phyloP scores from a whole-genome alignment of 2,113 vertebrate genomes.

The Mandrillus leucophaeus region DNA sequence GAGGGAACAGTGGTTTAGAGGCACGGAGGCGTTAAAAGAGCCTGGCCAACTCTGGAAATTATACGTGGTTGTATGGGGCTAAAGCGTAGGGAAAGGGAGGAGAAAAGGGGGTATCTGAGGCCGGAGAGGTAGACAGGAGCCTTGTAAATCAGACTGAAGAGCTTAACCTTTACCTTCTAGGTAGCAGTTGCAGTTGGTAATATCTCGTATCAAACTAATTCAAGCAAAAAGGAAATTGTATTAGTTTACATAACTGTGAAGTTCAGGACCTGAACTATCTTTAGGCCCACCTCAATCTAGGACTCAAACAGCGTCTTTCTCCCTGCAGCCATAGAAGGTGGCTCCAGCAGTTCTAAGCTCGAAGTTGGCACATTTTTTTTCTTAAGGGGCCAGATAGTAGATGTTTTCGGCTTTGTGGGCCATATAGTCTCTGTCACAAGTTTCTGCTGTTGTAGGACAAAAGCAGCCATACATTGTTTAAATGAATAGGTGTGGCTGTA shows the following conservation, averaged over 20 bases:
- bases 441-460: not conserved
- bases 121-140: not conserved
- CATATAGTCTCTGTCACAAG: not conserved
- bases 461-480: not conserved
- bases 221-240: not conserved
- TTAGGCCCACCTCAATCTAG: not conserved
- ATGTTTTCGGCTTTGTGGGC: not conserved
- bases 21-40: not conserved
- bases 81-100: not conserved
- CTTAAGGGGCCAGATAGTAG: not conserved
- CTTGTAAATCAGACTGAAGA: not conserved
- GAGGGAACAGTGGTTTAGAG: not conserved
- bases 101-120: rapidly evolving
- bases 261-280: not conserved
- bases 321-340: not conserved
- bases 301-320: not conserved
- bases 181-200: not conserved
- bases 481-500: not conserved
- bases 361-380: not conserved
- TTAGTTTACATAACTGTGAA: not conserved
- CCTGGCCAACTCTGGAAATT: not conserved
- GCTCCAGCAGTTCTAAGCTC: not conserved
- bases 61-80: not conserved
- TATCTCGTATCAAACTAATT: not conserved
- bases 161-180: not conserved